Evolutionary conservation across 2,113 vertebrate species (phyloP).

Genomic region (Hippocampus zosterae): DNA sequence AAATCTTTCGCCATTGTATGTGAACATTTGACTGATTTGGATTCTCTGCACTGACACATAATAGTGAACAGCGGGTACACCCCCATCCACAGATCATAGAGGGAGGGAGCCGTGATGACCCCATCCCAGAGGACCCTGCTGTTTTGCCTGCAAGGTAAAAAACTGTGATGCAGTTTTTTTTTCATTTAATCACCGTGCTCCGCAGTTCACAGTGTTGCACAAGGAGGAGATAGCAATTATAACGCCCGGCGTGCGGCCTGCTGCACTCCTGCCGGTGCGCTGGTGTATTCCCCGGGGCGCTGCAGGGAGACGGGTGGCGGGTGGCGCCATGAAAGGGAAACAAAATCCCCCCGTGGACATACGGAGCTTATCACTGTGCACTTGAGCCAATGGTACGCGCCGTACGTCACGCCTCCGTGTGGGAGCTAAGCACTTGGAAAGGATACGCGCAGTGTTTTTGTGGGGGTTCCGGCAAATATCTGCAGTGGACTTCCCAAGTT

Average conservation of each 20-base stretch:
- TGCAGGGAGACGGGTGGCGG: conserved; percentile 41
- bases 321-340: conserved; percentile 65
- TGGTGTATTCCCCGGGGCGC: conserved; percentile 63
- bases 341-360: conserved; percentile 39
- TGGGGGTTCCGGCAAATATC: conserved; percentile 19
- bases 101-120: conserved; percentile 61
- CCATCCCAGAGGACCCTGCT: conserved; percentile 67
- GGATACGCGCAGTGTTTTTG: conserved; percentile 20
- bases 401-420: conserved; percentile 36
- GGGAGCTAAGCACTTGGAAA: conserved; percentile 44
- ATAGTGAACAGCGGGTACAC: conserved; percentile 37
- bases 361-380: conserved; percentile 23
- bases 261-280: conserved; percentile 56
- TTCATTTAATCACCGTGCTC: conserved; percentile 71
- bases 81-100: conserved; percentile 58
- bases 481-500: conserved; percentile 43
- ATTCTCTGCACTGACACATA: conserved; percentile 22
- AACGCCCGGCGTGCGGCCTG: conserved; percentile 56
- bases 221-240: conserved; percentile 75
- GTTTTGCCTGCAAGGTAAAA: conserved; percentile 75
- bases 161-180: conserved; percentile 51
- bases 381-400: conserved; percentile 32
- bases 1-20: conserved; percentile 16
- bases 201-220: conserved; percentile 46
- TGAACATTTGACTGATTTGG: conserved; percentile 3